A percentile compares a stretch with the other conserved stretches of the same genome.
phyloP scores from a whole-genome alignment of 2,888 invertebrate species.

The Petrolisthes manimaculis region DNA sequence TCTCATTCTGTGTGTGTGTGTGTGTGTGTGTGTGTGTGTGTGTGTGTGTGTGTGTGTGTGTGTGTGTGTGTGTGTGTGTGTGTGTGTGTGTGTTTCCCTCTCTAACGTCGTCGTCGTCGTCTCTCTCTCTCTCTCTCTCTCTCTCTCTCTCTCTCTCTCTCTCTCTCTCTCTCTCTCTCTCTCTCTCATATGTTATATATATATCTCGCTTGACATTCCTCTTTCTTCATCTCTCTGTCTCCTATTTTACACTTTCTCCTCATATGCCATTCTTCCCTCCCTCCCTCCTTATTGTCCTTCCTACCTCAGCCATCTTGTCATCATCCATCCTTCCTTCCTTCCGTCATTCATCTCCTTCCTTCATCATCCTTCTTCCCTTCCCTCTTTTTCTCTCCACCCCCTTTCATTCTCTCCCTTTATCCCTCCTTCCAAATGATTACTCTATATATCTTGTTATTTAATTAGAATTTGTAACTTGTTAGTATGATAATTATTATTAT shows the following conservation, averaged over 20 bases:
- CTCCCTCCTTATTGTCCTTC: background rate
- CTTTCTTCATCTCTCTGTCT: too few species aligned
- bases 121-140: background rate
- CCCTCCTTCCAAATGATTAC: background rate
- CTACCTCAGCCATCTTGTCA: background rate
- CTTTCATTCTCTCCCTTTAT: background rate
- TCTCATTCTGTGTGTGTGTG: background rate
- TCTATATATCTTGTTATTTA: too few species aligned
- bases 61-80: background rate
- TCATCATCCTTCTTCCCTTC: too few species aligned
- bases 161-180: too few species aligned
- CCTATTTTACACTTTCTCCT: too few species aligned
- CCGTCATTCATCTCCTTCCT: background rate
- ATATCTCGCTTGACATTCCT: too few species aligned
- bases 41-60: conserved; percentile 1
- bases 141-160: background rate
- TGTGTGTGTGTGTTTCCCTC: background rate
- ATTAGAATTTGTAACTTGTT: too few species aligned
- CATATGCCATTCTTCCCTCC: too few species aligned
- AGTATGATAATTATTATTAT: too few species aligned
- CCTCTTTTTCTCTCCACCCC: background rate
- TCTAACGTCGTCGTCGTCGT: background rate
- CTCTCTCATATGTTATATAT: too few species aligned
- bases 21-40: background rate
- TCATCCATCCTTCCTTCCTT: background rate